Percentiles rank a stretch among this genome's conserved stretches.
phyloP scores from a whole-genome alignment of 2,888 invertebrate genomes.

The Chironomus riparius region DNA sequence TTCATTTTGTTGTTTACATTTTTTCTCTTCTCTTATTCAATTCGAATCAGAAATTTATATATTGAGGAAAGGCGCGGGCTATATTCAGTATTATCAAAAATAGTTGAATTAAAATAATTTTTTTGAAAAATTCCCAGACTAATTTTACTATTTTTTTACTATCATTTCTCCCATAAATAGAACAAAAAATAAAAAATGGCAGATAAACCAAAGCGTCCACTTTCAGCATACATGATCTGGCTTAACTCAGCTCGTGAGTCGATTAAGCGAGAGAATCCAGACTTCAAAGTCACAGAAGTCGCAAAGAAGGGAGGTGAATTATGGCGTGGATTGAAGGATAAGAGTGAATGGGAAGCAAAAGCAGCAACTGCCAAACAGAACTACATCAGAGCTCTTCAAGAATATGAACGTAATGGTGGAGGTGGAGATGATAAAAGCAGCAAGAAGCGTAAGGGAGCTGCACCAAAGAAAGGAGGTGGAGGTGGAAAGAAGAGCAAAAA shows the following conservation, averaged over 20 bases:
- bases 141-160: neutral
- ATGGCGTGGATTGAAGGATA: slow-evolving; percentile 86
- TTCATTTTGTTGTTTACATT: slow-evolving; percentile 18
- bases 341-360: slow-evolving; percentile 86
- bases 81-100: neutral
- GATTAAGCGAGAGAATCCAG: slow-evolving; percentile 85
- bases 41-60: neutral
- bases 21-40: neutral
- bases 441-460: slow-evolving; percentile 49
- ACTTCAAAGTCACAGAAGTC: slow-evolving; percentile 83
- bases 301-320: slow-evolving; percentile 92
- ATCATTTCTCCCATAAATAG: neutral
- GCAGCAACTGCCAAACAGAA: slow-evolving; percentile 81
- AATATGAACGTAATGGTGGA: slow-evolving; percentile 74
- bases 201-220: slow-evolving; percentile 89
- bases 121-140: neutral
- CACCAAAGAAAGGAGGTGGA: slow-evolving; percentile 35
- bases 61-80: neutral
- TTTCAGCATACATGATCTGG: slow-evolving; percentile 93
- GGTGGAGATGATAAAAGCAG: slow-evolving; percentile 50
- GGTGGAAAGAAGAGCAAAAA: slow-evolving; percentile 45
- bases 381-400: slow-evolving; percentile 80
- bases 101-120: too few species aligned
- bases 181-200: slow-evolving; percentile 52
- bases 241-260: slow-evolving; percentile 77